Evolutionary conservation across 2,113 vertebrate species (phyloP).

Genomic region (Thryonomys swinderianus): DNA sequence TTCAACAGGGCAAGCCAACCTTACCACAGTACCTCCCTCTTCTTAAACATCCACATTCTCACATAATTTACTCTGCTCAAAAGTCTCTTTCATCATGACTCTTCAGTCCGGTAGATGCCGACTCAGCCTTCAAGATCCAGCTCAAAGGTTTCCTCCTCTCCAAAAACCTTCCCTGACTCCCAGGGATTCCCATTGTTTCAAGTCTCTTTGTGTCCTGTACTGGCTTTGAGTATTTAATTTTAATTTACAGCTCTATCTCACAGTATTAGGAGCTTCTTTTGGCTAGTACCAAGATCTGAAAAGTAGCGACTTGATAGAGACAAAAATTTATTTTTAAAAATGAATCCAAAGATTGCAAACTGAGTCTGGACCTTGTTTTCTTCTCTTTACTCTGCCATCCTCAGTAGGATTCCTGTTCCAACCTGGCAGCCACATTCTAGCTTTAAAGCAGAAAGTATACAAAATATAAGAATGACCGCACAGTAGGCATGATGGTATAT

Average conservation of each 20-base stretch:
- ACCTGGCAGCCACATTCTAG: background rate
- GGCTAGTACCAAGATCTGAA: background rate
- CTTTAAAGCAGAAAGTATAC: background rate
- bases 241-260: background rate
- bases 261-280: background rate
- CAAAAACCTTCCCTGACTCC: background rate
- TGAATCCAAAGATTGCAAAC: background rate
- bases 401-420: background rate
- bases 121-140: background rate
- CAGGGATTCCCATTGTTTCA: background rate
- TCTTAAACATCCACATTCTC: background rate
- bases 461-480: background rate
- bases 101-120: background rate
- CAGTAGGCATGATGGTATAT: background rate
- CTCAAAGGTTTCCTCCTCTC: background rate
- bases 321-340: background rate
- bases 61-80: background rate
- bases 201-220: background rate
- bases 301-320: background rate
- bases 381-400: background rate
- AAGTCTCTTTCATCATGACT: background rate
- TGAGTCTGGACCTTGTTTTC: background rate
- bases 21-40: background rate
- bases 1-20: background rate
- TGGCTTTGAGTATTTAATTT: background rate